Conservation (phyloP, 2,113 vertebrate genomes). For the Hyaena hyaena region DNA sequence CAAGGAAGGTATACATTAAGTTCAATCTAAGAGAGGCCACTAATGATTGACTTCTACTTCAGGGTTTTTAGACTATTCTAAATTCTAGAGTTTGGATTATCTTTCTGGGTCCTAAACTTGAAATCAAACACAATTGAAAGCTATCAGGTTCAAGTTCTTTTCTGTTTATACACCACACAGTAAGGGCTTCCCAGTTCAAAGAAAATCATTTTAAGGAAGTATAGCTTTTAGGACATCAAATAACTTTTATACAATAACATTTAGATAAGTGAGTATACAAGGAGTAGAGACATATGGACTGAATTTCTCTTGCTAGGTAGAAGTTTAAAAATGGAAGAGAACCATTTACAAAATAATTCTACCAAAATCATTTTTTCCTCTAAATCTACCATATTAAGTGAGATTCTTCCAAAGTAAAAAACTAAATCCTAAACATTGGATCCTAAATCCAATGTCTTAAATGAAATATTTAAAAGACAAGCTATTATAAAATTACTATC, state of each 20-base stretch:
- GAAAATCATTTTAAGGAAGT: background rate
- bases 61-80: background rate
- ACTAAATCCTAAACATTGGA: too few relatives aligned
- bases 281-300: background rate
- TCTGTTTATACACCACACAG: background rate
- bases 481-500: background rate
- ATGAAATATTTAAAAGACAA: background rate
- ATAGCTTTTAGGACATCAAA: background rate
- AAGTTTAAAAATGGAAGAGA: background rate
- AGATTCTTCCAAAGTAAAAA: background rate
- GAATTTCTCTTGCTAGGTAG: background rate
- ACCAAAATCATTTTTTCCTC: background rate
- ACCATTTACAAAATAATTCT: background rate
- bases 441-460: background rate
- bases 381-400: background rate
- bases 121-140: background rate
- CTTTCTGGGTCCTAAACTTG: background rate
- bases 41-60: background rate
- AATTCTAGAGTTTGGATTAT: background rate
- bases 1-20: background rate
- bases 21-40: background rate
- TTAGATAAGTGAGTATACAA: background rate
- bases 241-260: conserved; percentile 1
- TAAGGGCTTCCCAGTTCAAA: background rate
- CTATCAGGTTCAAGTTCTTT: background rate